Evolutionary conservation across 2,888 invertebrate genomes (phyloP), one percentile per base, ranked within the genome.

Genomic region (Caenorhabditis afra): DNA sequence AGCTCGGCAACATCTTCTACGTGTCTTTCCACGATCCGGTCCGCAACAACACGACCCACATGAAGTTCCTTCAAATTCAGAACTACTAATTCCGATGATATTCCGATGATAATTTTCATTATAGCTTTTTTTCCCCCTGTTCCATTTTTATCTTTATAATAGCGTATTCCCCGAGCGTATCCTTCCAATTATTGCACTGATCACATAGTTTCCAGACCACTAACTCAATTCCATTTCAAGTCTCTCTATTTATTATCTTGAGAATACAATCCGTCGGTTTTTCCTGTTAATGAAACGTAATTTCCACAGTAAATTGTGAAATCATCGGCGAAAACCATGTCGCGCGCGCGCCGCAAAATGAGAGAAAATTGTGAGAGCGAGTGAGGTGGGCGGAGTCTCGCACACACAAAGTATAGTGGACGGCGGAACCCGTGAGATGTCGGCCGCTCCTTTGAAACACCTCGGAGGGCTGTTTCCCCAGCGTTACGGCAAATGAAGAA

Each of bases 401-500:
- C 29, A 29, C 29, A 29, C 29, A 29, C 29, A 29, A 50, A 57
- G 35, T 8, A 67, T 67, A 55, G 75, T 4, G 39, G 14, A 41
- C 57, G 50, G 62, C 76, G 76, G 47, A 61, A 29, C 29, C 29
- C 58, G 68, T 14, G 58, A 70, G 58, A 29, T 29, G 29, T 29
- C 29, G 68, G 68, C 16, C 14, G 64, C 64, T 47, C 16, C 4
- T 29, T 29, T 29, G 29, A 3, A 7, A 29, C 4, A 7, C 29
- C 20, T 44, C 22, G 41, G 23, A 20, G 23, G 10, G 55, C 5
- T n/a, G 16, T 14, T 1, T 11, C n/a, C 29, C 12, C 22, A 0
- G 45, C 18, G 8, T 11, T 7, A 47, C 55, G 68, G 62, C 76
- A 68, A 37, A 76, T 76, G 76, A 76, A 22, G 76, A 76, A 57